Evolutionary conservation across 2,888 invertebrate species (phyloP), one percentile per base, ranked within the genome.

Genomic region (Dromius quadrimaculatus): DNA sequence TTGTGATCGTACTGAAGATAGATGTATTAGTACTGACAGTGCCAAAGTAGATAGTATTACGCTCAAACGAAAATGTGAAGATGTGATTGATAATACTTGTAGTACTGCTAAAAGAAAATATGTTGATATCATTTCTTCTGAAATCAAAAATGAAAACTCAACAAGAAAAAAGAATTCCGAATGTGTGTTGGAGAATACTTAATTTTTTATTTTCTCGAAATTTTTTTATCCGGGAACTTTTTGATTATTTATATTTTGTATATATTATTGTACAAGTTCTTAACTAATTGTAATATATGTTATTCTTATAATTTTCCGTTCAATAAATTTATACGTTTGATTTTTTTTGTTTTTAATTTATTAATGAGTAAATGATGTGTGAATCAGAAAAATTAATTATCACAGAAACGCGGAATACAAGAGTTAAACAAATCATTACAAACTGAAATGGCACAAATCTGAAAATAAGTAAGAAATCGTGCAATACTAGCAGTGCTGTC

Each of bases 161-260:
- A 6, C 38, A 23, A 32, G 9, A 17, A 41, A 15, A 38, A 15
- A 62, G 15, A 15, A 62, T 38, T 41, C 38, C 38, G 62, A 62
- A 62, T 41, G 41, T 9, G 20, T 41, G 62, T 22, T 62, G 41
- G 62, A 43, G 9, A 62, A 62, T 62, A 62, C 62, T 62, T 62
- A 62, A 62, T 23, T 62, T 41, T 62, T 41, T 54, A 11, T 62
- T 62, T 62, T 41, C 41, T 62, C 38, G 23, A 54, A 59, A 36
- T 36, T 20, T 57, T 59, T 59, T 17, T 22, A 47, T 19, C 23
- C 47, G 47, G 47, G 47, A 22, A 41, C 41, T 59, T 13, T 62
- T 23, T 22, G 11, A 41, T 62, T 34, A 62, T 62, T 41, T 62
- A 62, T 41, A 41, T 62, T 62, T 62, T 62, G 62, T 62, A 38